Evolutionary conservation across 2,888 invertebrate species (phyloP).

Genomic region (Thymelicus lineola): DNA sequence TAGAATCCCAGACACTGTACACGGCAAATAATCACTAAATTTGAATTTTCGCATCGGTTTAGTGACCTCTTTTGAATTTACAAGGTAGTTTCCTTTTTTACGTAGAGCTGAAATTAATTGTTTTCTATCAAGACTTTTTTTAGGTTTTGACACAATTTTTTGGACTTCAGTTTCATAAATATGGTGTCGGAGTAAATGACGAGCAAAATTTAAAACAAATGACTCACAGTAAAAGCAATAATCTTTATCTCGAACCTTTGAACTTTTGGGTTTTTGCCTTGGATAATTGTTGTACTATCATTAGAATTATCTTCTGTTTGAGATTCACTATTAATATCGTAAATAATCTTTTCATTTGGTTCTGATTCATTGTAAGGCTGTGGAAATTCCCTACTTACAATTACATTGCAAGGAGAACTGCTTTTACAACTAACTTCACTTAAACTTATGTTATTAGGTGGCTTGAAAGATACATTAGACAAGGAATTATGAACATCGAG

Average conservation of each 20-base stretch:
- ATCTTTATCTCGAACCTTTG: conserved; percentile 38
- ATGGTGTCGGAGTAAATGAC: conserved; percentile 47
- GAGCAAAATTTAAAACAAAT: conserved; percentile 46
- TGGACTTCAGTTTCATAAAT: conserved; percentile 43
- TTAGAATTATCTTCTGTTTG: conserved; percentile 35
- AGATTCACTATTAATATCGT: conserved; percentile 42
- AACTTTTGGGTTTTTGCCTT: conserved; percentile 29
- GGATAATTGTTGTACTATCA: conserved; percentile 41
- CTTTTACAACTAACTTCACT: conserved; percentile 41
- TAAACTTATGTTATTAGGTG: conserved; percentile 43
- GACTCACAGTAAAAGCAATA: conserved; percentile 44
- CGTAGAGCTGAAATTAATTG: conserved; percentile 42
- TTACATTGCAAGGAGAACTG: conserved; percentile 41
- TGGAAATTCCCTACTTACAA: conserved; percentile 1
- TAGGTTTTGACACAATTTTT: conserved; percentile 40
- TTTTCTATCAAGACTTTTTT: conserved; percentile 42
- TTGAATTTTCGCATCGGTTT: conserved; percentile 47
- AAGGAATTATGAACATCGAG: conserved; percentile 40
- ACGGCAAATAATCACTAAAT: conserved; percentile 43
- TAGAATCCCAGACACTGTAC: conserved; percentile 46
- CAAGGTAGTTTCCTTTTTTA: conserved; percentile 50
- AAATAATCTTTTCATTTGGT: no score
- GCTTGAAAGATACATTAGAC: conserved; percentile 44
- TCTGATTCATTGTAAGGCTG: no score
- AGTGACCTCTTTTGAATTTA: conserved; percentile 44